Evolutionary conservation across 2,797 vertebrate genomes (phyloP), one percentile per base, ranked within the genome.

Genomic region (Ispidina lecontei): DNA sequence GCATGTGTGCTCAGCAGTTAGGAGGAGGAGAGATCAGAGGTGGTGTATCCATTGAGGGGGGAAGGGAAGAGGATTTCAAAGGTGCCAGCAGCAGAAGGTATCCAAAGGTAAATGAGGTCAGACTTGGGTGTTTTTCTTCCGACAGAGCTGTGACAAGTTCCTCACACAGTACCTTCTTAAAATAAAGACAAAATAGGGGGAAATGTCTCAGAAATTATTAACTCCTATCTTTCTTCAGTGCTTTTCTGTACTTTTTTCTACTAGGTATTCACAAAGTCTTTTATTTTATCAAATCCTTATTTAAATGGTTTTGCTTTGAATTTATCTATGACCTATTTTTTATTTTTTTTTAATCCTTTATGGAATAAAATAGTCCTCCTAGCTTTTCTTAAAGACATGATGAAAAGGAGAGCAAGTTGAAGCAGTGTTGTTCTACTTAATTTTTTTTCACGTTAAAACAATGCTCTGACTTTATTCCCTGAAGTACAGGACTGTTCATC

Each of bases 1-100:
- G 28, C 59, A 44, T 62, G 85, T 95, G 82, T 93, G 85, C 91
- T 93, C 93, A 94, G 81, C 82, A 94, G 55, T 94, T 94, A 63
- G 28, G 81, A 86, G 70, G 62, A 80, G 81, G 72, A 85, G 72
- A 82, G 75, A 72, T 90, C 58, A 65, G 65, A 80, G 51, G 79
- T 60, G 21, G 67, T 79, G 11, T 3, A 80, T 49, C 69, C 75
- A 56, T 35, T 28, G 58, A 6, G 20, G 43, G 65, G 60, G 69
- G 44, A 59, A 84, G 64, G 49, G 78, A 84, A 79, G 26, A 74
- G 41, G 35, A 44, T 95, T 89, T 91, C 65, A 41, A 69, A 89
- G 69, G 62, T 91, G 72, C 83, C 63, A 80, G 33, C 22, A 74
- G 49, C 55, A 70, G n/a, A 70, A 79, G 54, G 63, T 80, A 5